phyloP scores from a whole-genome alignment of 1,140 invertebrate species.

The Rhynchophorus ferrugineus region DNA sequence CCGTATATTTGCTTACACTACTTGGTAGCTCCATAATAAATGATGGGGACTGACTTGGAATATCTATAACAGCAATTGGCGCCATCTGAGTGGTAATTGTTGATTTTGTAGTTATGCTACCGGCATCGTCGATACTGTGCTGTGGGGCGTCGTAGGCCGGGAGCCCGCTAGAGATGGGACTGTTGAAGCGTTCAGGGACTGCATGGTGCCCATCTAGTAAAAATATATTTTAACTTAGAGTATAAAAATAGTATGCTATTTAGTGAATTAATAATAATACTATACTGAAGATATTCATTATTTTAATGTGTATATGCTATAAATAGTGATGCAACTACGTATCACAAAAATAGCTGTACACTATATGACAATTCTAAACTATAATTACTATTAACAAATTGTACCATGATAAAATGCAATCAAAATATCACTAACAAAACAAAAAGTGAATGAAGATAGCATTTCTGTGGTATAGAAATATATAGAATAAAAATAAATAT shows the following conservation, averaged over 20 bases:
- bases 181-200: slow-evolving; percentile 70
- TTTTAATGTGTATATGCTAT: too few species aligned
- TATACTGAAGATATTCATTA: too few species aligned
- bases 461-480: too few species aligned
- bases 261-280: background rate
- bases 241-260: slow-evolving; percentile 25
- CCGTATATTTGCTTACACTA: slow-evolving; percentile 16
- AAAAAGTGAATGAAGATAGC: too few species aligned
- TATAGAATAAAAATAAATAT: background rate
- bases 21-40: slow-evolving; percentile 28
- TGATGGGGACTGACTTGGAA: slow-evolving; percentile 30
- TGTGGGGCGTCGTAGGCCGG: slow-evolving; percentile 78
- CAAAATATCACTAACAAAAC: too few species aligned
- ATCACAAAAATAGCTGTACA: too few species aligned
- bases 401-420: too few species aligned
- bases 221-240: background rate
- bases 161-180: slow-evolving; percentile 78
- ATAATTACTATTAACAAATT: too few species aligned
- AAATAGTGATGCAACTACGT: too few species aligned
- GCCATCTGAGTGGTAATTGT: background rate
- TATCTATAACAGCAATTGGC: slow-evolving; percentile 7
- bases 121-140: slow-evolving; percentile 78
- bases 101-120: slow-evolving; percentile 10
- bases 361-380: too few species aligned
- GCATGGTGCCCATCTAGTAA: slow-evolving; percentile 78